phyloP scores from a whole-genome alignment of 2,797 vertebrate species.

The Chelonia mydas region DNA sequence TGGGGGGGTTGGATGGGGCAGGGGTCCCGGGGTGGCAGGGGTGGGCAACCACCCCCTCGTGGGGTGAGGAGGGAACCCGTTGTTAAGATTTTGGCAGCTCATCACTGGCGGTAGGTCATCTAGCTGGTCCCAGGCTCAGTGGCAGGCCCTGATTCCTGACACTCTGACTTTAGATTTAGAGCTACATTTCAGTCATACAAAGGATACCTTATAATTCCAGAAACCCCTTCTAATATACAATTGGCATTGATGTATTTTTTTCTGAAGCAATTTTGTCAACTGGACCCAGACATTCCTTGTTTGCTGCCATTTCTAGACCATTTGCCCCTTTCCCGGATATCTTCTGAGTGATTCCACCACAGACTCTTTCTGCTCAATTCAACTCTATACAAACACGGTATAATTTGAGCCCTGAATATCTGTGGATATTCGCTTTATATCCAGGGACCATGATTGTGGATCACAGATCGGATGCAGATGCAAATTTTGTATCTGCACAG shows the following conservation, averaged over 20 bases:
- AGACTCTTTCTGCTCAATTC: not conserved
- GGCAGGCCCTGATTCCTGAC: not conserved
- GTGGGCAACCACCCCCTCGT: too few species aligned
- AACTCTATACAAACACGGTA: not conserved
- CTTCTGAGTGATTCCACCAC: not conserved
- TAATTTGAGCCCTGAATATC: not conserved
- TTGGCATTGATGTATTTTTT: slow-evolving; percentile 6
- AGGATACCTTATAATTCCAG: not conserved
- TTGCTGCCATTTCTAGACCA: not conserved
- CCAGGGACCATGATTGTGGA: too few species aligned
- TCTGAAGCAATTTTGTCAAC: not conserved
- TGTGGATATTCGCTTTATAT: too few species aligned
- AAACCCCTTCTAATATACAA: slow-evolving; percentile 28
- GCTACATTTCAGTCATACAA: slow-evolving; percentile 30
- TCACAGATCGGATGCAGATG: too few species aligned
- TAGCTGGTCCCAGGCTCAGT: not conserved
- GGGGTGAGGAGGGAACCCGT: too few species aligned
- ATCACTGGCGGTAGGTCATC: too few species aligned
- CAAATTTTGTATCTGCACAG: too few species aligned
- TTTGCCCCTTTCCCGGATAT: not conserved
- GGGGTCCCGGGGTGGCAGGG: too few species aligned
- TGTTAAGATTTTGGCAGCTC: too few species aligned
- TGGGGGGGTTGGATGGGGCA: too few species aligned
- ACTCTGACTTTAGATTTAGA: not conserved
- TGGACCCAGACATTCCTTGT: rapidly evolving